These are phyloP conservation scores for Scrobipalpa costella DNA, from an alignment of 2,888 invertebrate genomes.

Conservation along the genomic window DNA sequence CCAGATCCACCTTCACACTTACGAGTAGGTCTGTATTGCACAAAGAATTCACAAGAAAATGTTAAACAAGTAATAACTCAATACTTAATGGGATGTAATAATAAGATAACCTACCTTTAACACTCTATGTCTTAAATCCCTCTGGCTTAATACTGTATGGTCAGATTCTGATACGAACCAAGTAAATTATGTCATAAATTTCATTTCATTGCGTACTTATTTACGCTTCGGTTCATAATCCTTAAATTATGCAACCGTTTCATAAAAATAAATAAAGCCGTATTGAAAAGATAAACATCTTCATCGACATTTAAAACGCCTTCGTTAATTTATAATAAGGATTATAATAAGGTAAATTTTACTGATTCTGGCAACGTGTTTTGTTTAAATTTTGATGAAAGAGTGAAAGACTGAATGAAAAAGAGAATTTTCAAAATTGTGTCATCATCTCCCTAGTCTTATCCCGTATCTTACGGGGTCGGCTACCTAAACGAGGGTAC, in stretches of 20 bases:
- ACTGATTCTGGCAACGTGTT: neutral
- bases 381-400: neutral
- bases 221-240: conserved; percentile 13
- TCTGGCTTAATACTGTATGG: neutral
- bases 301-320: conserved; percentile 19
- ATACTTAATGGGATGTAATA: neutral
- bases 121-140: neutral
- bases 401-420: no score
- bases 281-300: conserved; percentile 21
- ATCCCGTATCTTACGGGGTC: no score
- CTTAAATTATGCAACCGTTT: conserved; percentile 11
- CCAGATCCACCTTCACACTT: no score
- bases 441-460: no score
- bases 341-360: neutral
- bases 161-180: neutral
- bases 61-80: neutral
- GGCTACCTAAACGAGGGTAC: no score
- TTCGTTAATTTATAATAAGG: conserved; percentile 21
- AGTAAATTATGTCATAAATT: conserved; percentile 15
- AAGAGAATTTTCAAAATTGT: no score
- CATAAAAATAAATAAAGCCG: conserved; percentile 19
- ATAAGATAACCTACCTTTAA: neutral
- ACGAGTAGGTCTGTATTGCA: no score
- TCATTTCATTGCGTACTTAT: conserved; percentile 15
- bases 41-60: neutral